These are phyloP conservation scores for Takifugu flavidus DNA, from an alignment of 2,113 vertebrate species.

Conservation along the genomic window DNA sequence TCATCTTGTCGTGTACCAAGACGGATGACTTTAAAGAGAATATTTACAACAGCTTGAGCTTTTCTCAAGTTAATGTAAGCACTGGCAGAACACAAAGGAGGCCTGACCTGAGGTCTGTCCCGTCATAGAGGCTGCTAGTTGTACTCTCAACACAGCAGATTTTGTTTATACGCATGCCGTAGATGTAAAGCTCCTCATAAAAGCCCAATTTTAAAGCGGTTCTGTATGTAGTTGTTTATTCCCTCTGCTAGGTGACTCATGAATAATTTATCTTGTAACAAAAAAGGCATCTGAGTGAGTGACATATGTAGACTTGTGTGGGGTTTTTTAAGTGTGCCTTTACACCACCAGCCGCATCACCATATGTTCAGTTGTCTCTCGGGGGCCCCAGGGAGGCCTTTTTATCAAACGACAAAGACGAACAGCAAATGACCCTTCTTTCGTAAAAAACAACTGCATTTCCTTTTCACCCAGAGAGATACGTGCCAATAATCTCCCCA, in stretches of 20 bases:
- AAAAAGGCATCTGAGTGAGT: constrained; percentile 58
- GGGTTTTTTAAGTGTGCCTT: constrained; percentile 43
- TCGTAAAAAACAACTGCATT: constrained; percentile 31
- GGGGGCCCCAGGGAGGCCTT: constrained; percentile 17
- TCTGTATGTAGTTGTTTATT: constrained; percentile 69
- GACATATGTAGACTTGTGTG: constrained; percentile 62
- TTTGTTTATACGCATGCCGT: constrained; percentile 80
- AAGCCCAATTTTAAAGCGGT: constrained; percentile 73
- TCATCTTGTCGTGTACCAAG: constrained; percentile 45
- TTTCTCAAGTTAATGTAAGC: constrained; percentile 77
- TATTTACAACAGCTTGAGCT: constrained; percentile 74
- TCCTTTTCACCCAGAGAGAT: constrained; percentile 29
- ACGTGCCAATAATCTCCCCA: constrained; percentile 50
- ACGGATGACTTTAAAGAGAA: constrained; percentile 67
- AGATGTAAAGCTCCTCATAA: constrained; percentile 82
- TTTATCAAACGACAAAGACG: constrained; percentile 16
- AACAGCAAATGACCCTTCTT: constrained; percentile 28
- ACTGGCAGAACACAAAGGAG: constrained; percentile 75
- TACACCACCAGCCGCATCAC: constrained; percentile 27
- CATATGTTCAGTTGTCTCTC: constrained; percentile 52
- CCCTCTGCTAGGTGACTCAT: constrained; percentile 55
- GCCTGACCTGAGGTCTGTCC: constrained; percentile 71
- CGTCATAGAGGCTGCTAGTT: constrained; percentile 79
- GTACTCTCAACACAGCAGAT: constrained; percentile 71
- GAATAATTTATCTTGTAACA: constrained; percentile 66